Base-by-base conservation (phyloP, 2,888 invertebrate genomes). In the Exephanes ischioxanthus region DNA sequence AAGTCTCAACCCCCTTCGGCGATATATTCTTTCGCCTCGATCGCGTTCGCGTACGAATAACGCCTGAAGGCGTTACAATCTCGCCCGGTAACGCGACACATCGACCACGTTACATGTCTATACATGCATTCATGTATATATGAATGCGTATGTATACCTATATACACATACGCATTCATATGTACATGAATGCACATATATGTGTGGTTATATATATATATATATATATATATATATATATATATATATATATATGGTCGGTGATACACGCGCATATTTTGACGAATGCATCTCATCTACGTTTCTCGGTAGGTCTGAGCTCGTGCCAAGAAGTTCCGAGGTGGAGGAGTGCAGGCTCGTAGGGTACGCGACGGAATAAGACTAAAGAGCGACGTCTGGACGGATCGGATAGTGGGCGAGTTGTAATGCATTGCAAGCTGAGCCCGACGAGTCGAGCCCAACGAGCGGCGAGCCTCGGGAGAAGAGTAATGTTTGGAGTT, bases 401-500 rank as follows among this genome's bases (percentile, higher is more conserved):
- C 14, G 73, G 61, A 73, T 73, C 75, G 63, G 48, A 63, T 63
- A 75, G 61, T 61, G 48, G 58, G 63, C 75, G 75, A 75, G 48
- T 48, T 45, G 73, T 61, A 30, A 73, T 75, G 61, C 75, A 63
- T 75, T 48, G 61, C 45, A 33, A 16, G 63, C 63, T 2, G 30
- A 11, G 30, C 63, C 7, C 63, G 63, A 30, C 63, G 63, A 33
- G 63, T 63, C 63, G 63, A n/a, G 61, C 48, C 61, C n/a, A 73
- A 45, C 22, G 22, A 30, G 61, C 16, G 37, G 7, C 11, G 61
- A 19, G 58, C 45, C 45, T 6, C 48, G 48, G 7, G 26, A 63
- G 61, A 75, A 61, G 75, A 63, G 30, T 75, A 75, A 75, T 75
- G 75, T 75, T 48, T 45, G 61, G 45, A 75, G 75, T 75, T 75